These are phyloP conservation scores for Lymantria monacha DNA, from an alignment of 2,888 invertebrate genomes.

Conservation along the genomic window DNA sequence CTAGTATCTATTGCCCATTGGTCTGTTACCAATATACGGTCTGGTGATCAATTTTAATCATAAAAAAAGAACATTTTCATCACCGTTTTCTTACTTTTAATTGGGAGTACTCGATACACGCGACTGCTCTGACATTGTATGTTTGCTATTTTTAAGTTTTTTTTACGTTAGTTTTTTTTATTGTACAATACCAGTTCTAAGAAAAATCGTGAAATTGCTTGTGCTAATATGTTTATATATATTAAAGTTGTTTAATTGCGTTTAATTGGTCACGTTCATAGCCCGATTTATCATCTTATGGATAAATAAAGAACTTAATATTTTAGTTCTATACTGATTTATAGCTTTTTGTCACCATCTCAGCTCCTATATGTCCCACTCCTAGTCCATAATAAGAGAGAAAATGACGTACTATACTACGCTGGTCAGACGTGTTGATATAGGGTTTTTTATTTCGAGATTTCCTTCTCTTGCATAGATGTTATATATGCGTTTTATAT, in stretches of 20 bases:
- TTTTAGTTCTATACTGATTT: too few relatives aligned
- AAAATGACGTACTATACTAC: too few relatives aligned
- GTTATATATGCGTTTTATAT: too few relatives aligned
- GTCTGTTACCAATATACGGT: constrained; percentile 43
- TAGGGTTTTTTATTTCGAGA: too few relatives aligned
- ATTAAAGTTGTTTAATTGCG: neutral
- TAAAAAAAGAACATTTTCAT: constrained; percentile 28
- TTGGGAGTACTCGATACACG: constrained; percentile 29
- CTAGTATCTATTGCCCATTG: constrained; percentile 14
- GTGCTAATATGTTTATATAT: constrained; percentile 13
- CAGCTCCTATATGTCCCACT: too few relatives aligned
- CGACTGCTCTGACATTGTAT: constrained; percentile 25
- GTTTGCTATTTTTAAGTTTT: constrained; percentile 1
- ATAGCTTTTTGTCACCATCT: too few relatives aligned
- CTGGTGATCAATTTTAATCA: constrained; percentile 10
- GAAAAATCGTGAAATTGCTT: constrained; percentile 10
- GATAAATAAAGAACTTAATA: neutral
- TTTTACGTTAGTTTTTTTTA: constrained; percentile 4
- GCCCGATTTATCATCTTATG: neutral
- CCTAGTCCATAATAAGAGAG: too few relatives aligned
- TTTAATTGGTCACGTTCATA: constrained; percentile 2
- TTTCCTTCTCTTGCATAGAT: too few relatives aligned
- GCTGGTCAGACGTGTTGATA: too few relatives aligned
- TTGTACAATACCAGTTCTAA: constrained; percentile 8
- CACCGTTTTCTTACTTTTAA: constrained; percentile 27